Evolutionary conservation across 2,888 invertebrate species (phyloP).

Genomic region (Tetropium fuscum): DNA sequence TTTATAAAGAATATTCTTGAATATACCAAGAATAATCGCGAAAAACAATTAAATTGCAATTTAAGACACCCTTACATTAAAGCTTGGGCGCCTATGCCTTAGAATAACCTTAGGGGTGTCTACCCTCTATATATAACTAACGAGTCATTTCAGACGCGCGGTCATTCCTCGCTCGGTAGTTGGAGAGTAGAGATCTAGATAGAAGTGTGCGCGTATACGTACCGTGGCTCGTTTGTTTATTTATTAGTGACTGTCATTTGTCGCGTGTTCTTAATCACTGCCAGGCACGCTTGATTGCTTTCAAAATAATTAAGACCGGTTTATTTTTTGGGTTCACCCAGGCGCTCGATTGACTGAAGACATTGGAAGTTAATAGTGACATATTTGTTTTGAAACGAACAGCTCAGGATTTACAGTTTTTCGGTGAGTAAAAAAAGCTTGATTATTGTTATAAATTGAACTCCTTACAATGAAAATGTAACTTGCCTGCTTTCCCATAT

Average conservation of each 20-base stretch:
- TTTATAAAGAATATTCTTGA: too few species aligned
- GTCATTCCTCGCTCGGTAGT: conserved; percentile 17
- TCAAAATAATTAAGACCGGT: conserved; percentile 8
- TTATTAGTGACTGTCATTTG: conserved; percentile 34
- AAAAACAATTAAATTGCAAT: too few species aligned
- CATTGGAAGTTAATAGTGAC: conserved; percentile 20
- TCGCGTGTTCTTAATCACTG: conserved; percentile 30
- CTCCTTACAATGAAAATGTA: too few species aligned
- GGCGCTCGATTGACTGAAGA: not conserved
- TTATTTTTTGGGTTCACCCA: conserved; percentile 14
- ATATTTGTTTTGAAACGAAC: too few species aligned
- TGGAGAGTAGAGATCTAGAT: not conserved
- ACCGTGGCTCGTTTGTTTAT: conserved; percentile 25
- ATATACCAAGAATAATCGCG: too few species aligned
- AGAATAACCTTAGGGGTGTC: conserved; percentile 12
- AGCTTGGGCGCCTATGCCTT: not conserved
- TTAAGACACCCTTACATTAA: too few species aligned
- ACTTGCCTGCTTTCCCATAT: too few species aligned
- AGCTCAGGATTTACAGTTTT: too few species aligned
- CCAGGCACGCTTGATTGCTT: conserved; percentile 23
- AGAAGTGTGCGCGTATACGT: conserved; percentile 20
- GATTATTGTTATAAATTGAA: too few species aligned
- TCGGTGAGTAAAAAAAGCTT: too few species aligned
- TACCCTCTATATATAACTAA: conserved; percentile 26
- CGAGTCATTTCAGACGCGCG: not conserved